Evolutionary conservation across 2,888 invertebrate species (phyloP), one percentile per base, ranked within the genome.

Genomic region (Amaurobius ferox): DNA sequence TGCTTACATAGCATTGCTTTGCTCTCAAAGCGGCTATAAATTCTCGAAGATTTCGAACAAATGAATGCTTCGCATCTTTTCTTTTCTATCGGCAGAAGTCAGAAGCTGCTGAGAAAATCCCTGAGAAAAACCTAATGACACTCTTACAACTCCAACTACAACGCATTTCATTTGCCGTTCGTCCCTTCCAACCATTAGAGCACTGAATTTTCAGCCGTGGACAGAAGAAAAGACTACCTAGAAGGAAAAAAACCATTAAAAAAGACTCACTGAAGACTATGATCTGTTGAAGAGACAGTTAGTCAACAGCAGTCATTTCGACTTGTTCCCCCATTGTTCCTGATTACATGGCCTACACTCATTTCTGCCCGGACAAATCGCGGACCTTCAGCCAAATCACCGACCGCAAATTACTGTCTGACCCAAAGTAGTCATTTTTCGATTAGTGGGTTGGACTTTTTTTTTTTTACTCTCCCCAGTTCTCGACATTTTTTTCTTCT

Each of bases 301-400:
- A 77, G 72, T 72, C 70, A 78, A 78, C 67, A 85, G 30, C 35
- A 73, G 73, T 86, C 67, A 86, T 86, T 86, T 86, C 32, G 44
- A 23, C 78, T 73, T 79, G 78, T 86, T 86, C 85, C 26, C 23
- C 85, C 26, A 79, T 86, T 86, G 85, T 86, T 86, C 78, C 23
- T 86, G 85, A 86, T 86, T 86, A 86, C 78, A 78, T 70, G 66
- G 55, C 48, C 48, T n/a, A 66, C 19, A 32, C 77, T 66, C 83
- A 72, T 83, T 83, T 72, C 62, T 48, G 39, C n/a, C n/a, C 55
- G 19, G 83, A 76, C 83, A 83, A 83, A 83, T 83, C 77, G 83
- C n/a, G 67, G 61, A 35, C 55, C 67, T 67, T 66, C 32, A 55
- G 16, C 13, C 26, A 61, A 79, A 72, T 64, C 35, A 28, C 44